Conservation (phyloP, 2,888 invertebrate species). For the Agrochola litura region DNA sequence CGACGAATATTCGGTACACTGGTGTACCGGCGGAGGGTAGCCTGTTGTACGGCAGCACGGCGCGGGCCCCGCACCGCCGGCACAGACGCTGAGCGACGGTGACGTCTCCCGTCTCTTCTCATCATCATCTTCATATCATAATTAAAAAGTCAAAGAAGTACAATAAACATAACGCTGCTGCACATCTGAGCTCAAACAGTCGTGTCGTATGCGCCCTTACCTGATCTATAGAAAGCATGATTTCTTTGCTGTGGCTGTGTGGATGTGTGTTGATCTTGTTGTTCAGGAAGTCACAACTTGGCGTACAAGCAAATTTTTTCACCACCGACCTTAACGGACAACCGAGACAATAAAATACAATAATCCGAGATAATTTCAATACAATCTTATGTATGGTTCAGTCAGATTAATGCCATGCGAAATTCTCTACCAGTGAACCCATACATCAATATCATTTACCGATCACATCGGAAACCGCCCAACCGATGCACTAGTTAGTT, state of each 20-base stretch:
- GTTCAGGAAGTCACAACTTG: conserved; percentile 8
- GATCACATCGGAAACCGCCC: neutral
- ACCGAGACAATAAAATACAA: conserved; percentile 8
- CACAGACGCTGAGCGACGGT: conserved; percentile 11
- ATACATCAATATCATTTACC: neutral
- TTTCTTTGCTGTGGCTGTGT: neutral
- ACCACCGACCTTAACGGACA: conserved; percentile 13
- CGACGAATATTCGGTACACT: neutral
- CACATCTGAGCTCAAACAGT: neutral
- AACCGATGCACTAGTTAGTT: neutral
- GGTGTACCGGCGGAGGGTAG: neutral
- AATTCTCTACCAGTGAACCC: neutral
- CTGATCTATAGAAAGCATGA: neutral
- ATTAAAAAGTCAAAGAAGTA: conserved; percentile 14
- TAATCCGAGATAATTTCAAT: neutral
- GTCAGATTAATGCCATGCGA: neutral
- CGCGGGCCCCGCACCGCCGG: neutral
- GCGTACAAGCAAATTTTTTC: neutral
- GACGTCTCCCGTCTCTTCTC: neutral
- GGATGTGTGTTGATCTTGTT: neutral
- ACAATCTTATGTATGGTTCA: neutral
- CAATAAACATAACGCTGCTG: conserved; percentile 4
- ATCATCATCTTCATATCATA: conserved; percentile 29
- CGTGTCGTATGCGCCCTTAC: conserved; percentile 25
- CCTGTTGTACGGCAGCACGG: fast-evolving